Base-by-base conservation (phyloP, 1,140 invertebrate species). In the Drosophila azteca region DNA sequence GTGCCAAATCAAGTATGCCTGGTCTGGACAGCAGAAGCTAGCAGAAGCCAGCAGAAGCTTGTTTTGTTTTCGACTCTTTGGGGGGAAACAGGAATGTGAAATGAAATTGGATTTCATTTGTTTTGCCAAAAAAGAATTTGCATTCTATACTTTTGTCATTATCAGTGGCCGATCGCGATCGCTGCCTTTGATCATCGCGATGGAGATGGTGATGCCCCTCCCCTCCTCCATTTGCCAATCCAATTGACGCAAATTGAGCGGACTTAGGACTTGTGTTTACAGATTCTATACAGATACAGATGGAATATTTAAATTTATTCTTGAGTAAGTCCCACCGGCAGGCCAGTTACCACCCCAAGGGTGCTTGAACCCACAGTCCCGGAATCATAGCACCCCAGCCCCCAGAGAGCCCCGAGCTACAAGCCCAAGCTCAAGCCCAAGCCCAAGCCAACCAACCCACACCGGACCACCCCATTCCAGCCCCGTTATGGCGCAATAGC, bases 211-310 rank as follows among this genome's bases (percentile, higher is more conserved):
- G 29, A 8, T 2, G 7, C 31, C 31, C 31, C 31, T 31, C 31
- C 31, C 31, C 31, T 9, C 31, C 31, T 31, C 31, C 31, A 31
- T 3, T 3, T 2, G 8, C 31, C 51, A 39, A 17, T 29, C 44
- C 75, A 82, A 83, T 84, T 84, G 82, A 83, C 80, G 80, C 80
- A 83, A 82, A 71, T 75, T 5, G 24, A 26, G 24, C 24, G 24
- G 24, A 26, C 24, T 26, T 26, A 26, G 24, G 24, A 26, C 24
- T 26, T 26, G 24, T 0, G 24, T 5, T 5, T 26, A 26, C 24
- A 26, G 24, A 26, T 26, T 26, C 5, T 6, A 26, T 5, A 26
- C 24, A 26, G 24, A 5, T 5, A 26, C 66, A 61, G 51, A 31
- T 70, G 29, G 15, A 31, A 31, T 31, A 62, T 53, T 49, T 71